phyloP scores from a whole-genome alignment of 2,797 vertebrate genomes.

The Danio albolineatus region DNA sequence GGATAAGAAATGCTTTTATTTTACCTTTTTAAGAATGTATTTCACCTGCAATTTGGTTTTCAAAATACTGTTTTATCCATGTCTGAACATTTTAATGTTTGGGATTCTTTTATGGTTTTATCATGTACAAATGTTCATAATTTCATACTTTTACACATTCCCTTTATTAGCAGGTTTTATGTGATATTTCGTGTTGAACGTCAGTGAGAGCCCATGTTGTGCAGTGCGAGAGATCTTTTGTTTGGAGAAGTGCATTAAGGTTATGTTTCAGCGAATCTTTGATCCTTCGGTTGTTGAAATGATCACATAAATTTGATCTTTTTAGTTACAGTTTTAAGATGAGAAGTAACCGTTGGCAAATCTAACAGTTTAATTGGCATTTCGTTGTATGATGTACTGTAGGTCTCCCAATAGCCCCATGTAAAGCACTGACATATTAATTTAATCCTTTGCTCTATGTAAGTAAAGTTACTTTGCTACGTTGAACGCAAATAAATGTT shows the following conservation, averaged over 20 bases:
- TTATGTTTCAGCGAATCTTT: not conserved
- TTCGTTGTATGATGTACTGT: slow-evolving; percentile 39
- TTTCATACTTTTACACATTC: slow-evolving; percentile 38
- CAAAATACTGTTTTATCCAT: slow-evolving; percentile 33
- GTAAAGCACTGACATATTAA: slow-evolving; percentile 55
- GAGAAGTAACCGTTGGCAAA: not conserved
- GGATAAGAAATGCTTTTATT: slow-evolving; percentile 43
- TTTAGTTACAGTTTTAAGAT: slow-evolving; percentile 20
- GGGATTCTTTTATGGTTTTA: slow-evolving; percentile 10
- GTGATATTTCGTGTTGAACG: not conserved
- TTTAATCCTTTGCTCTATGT: slow-evolving; percentile 32
- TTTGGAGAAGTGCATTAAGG: not conserved
- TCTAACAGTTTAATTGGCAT: not conserved
- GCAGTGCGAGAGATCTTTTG: not conserved
- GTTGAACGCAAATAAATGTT: slow-evolving; percentile 58
- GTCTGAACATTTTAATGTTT: slow-evolving; percentile 32
- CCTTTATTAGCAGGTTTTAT: slow-evolving; percentile 39
- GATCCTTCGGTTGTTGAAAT: not conserved
- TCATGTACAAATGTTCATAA: slow-evolving; percentile 8
- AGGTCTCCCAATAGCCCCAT: slow-evolving; percentile 32
- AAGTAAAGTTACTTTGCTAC: slow-evolving; percentile 40
- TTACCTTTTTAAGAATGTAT: slow-evolving; percentile 40
- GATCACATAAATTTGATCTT: not conserved
- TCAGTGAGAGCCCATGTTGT: not conserved
- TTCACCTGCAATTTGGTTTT: slow-evolving; percentile 34